Conservation (phyloP, 2,113 vertebrate genomes). For the Centropristis striata region DNA sequence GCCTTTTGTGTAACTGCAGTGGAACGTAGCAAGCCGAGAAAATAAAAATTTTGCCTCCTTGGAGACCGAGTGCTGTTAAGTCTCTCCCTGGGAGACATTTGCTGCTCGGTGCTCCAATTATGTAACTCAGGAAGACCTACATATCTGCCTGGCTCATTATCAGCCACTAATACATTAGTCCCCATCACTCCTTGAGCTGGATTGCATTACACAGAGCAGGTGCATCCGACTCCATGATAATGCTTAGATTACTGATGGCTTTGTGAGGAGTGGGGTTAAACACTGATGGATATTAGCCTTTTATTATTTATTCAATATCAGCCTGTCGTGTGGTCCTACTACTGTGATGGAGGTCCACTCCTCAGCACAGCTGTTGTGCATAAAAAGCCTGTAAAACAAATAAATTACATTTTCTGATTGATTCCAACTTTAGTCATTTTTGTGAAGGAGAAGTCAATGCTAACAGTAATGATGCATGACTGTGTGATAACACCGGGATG, state of each 20-base stretch:
- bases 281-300: not conserved
- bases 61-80: conserved; percentile 39
- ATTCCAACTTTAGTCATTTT: not conserved
- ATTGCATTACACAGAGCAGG: conserved; percentile 32
- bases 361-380: not conserved
- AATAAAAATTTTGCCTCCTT: conserved; percentile 56
- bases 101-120: conserved; percentile 40
- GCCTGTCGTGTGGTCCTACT: not conserved
- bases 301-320: conserved; percentile 23
- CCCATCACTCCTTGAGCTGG: not conserved
- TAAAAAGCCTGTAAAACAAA: conserved; percentile 5
- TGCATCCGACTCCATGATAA: conserved; percentile 7
- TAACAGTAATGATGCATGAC: not conserved
- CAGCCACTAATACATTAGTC: conserved; percentile 18
- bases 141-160: conserved; percentile 48
- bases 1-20: conserved; percentile 34
- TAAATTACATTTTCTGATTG: conserved; percentile 1
- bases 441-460: conserved; percentile 28
- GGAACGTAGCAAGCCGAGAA: conserved; percentile 39
- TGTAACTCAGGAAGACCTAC: conserved; percentile 47
- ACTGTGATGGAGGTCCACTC: not conserved
- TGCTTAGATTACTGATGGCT: conserved; percentile 6
- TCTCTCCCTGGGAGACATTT: conserved; percentile 46
- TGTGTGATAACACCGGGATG: not conserved
- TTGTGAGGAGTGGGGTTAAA: conserved; percentile 42